Base-by-base conservation (phyloP, 2,797 vertebrate genomes). In the Rhabdomys pumilio region DNA sequence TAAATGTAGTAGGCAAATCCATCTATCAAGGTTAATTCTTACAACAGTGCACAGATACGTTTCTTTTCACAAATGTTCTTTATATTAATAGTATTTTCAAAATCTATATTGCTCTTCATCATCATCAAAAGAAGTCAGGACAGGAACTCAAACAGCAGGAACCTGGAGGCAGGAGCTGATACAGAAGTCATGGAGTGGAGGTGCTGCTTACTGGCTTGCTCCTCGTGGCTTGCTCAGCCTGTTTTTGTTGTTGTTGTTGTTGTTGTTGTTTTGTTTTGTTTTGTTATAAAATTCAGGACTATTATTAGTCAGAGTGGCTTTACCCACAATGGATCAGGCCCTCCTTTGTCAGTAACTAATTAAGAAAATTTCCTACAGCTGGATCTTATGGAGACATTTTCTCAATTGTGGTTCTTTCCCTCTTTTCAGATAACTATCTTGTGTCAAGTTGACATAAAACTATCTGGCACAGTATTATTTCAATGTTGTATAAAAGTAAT, bases 401-500 rank as follows among this genome's bases (percentile, higher is more conserved):
- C 59, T 84, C 41, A 65, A 2, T 4, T 86, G 47, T 26, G 6
- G 3, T 38, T 72, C 34, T 72, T 72, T 53, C 63, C 84, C 13
- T 50, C 63, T 19, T 53, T 38, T 86, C 63, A 69, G 20, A 53
- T 53, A 38, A 15, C 31, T 38, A 38, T 50, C 63, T 86, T 17
- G 31, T 86, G 63, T 86, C 84, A 53, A 86, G 22, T 15, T 53
- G 31, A 38, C 63, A 53, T 86, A 69, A 53, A 7, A 14, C 44
- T n/a, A 10, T 1, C 20, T 34, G 38, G 34, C 20, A 86, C 47
- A 26, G 13, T 26, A 59, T 83, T 95, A 59, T 72, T 0, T 96
- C 57, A 72, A 47, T 50, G 7, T 92, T 97, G 53, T 69, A n/a
- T 93, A 94, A 72, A 97, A 97, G 72, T 22, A 0, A 0, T 94